A percentile compares a stretch with the other conserved stretches of the same genome.
Conservation (phyloP, 2,797 vertebrate genomes). For the Phataginus tricuspis region DNA sequence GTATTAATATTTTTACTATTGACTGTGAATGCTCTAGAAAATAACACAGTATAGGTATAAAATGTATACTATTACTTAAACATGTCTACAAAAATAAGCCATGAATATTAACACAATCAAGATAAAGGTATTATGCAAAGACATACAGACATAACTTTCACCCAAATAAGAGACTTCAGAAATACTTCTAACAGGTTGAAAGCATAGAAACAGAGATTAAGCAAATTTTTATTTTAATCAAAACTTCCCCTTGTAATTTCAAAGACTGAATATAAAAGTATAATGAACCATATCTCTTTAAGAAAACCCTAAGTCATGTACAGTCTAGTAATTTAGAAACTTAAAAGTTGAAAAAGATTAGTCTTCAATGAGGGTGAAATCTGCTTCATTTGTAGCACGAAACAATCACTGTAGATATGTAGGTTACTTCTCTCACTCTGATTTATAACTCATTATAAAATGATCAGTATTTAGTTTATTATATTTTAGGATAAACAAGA, state of each 20-base stretch:
- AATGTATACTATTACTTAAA: slow-evolving; percentile 48
- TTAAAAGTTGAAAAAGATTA: slow-evolving; percentile 42
- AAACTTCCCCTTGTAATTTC: slow-evolving; percentile 49
- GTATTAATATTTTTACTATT: slow-evolving; percentile 56
- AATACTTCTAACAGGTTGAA: slow-evolving; percentile 28
- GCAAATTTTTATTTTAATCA: slow-evolving; percentile 40
- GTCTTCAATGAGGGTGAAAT: slow-evolving; percentile 43
- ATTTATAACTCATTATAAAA: slow-evolving; percentile 54
- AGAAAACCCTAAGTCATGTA: slow-evolving; percentile 39
- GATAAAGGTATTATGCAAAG: slow-evolving; percentile 35
- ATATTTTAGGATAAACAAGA: slow-evolving; percentile 47
- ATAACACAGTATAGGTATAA: slow-evolving; percentile 17
- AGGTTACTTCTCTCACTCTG: neutral
- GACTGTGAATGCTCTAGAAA: slow-evolving; percentile 45
- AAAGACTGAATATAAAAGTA: slow-evolving; percentile 27
- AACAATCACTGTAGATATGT: neutral
- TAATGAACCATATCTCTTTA: slow-evolving; percentile 7
- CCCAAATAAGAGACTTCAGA: neutral
- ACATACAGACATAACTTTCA: neutral
- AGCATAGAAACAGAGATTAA: slow-evolving; percentile 31
- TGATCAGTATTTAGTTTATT: slow-evolving; percentile 32
- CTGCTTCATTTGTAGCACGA: neutral
- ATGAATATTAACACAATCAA: slow-evolving; percentile 27
- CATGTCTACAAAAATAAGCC: slow-evolving; percentile 38
- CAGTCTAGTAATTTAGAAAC: slow-evolving; percentile 33